Evolutionary conservation across 2,797 vertebrate species (phyloP).

Genomic region (Enteromius fasciolatus): DNA sequence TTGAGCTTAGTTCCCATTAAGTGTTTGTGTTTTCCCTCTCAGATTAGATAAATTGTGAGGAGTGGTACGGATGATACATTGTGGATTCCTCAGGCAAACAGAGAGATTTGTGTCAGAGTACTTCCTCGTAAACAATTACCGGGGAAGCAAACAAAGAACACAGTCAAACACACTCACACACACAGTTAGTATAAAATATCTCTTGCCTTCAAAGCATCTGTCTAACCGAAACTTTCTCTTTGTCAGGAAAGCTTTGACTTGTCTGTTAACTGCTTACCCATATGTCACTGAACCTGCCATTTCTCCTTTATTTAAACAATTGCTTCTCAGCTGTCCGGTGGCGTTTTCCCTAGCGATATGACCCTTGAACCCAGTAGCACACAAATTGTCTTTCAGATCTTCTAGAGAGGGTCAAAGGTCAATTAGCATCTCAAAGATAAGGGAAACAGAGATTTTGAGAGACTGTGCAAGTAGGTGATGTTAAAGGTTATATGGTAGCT

Average conservation of each 20-base stretch:
- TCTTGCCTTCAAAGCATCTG: constrained; percentile 2
- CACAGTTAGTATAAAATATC: constrained; percentile 7
- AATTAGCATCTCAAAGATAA: constrained; percentile 29
- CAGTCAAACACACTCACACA: background rate
- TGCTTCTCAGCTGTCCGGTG: constrained; percentile 56
- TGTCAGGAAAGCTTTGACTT: constrained; percentile 16
- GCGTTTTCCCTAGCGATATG: constrained; percentile 43
- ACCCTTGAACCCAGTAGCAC: constrained; percentile 51
- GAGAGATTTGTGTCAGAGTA: constrained; percentile 5
- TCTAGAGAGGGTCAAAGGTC: constrained; percentile 52
- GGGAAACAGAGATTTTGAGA: constrained; percentile 16
- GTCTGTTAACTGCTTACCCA: background rate
- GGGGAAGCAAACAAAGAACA: constrained; percentile 31
- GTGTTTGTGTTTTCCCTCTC: constrained; percentile 34
- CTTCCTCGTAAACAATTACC: constrained; percentile 5
- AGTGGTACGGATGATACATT: constrained; percentile 17
- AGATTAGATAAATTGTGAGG: constrained; percentile 16
- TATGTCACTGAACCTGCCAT: constrained; percentile 38
- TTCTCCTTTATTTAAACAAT: constrained; percentile 64
- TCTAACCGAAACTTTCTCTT: background rate
- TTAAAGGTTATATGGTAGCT: constrained; percentile 3
- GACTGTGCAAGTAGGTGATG: constrained; percentile 46
- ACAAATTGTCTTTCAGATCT: constrained; percentile 46
- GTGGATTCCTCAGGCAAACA: constrained; percentile 23
- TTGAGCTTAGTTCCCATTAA: constrained; percentile 7